These are phyloP conservation scores for Drosophila orosa DNA, from an alignment of 1,140 invertebrate genomes.

Conservation along the genomic window DNA sequence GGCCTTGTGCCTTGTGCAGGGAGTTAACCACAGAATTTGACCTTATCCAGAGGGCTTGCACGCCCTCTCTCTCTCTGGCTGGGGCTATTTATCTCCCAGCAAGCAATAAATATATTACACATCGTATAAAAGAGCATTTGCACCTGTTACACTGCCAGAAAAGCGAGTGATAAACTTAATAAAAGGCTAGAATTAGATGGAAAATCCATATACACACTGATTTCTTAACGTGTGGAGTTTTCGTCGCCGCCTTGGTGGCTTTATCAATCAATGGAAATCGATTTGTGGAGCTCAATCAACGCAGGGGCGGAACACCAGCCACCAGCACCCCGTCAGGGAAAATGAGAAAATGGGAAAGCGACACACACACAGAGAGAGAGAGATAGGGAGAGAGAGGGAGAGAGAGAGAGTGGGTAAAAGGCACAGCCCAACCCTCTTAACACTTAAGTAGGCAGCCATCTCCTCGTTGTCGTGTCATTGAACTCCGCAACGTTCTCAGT, in stretches of 20 bases:
- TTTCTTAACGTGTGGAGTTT: background rate
- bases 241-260: slow-evolving; percentile 41
- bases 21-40: slow-evolving; percentile 66
- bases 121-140: background rate
- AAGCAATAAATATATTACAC: slow-evolving; percentile 8
- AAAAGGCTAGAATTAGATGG: background rate
- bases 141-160: slow-evolving; percentile 18
- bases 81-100: slow-evolving; percentile 43
- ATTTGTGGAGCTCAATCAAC: slow-evolving; percentile 66
- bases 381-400: background rate
- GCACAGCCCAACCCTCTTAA: slow-evolving; percentile 51
- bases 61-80: background rate
- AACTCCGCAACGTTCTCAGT: slow-evolving; percentile 48
- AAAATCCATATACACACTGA: background rate
- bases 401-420: background rate
- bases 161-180: background rate
- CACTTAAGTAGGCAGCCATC: slow-evolving; percentile 71
- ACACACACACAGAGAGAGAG: background rate
- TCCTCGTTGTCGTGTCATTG: slow-evolving; percentile 62
- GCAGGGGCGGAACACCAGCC: slow-evolving; percentile 10
- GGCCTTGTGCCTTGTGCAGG: slow-evolving; percentile 50
- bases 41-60: slow-evolving; percentile 20
- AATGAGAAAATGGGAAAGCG: slow-evolving; percentile 7
- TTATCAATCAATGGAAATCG: slow-evolving; percentile 80
- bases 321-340: slow-evolving; percentile 19